These are phyloP conservation scores for Ciconia nigra DNA, from an alignment of 2,797 vertebrate genomes.

Conservation along the genomic window DNA sequence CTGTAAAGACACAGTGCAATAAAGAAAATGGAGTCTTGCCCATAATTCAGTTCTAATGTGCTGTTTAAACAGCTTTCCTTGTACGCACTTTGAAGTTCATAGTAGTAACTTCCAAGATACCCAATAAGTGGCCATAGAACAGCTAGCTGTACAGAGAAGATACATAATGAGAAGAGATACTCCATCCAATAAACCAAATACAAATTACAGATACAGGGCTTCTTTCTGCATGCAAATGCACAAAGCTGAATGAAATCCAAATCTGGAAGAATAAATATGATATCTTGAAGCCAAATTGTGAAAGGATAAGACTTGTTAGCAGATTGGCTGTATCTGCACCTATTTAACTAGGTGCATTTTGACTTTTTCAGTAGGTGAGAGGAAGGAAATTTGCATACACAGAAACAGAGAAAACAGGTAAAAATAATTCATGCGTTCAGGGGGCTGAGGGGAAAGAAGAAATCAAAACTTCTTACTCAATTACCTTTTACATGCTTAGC, in stretches of 20 bases:
- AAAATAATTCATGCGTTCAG: background rate
- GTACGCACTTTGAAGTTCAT: background rate
- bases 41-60: background rate
- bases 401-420: background rate
- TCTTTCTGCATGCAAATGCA: background rate
- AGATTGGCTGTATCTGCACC: background rate
- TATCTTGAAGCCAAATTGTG: background rate
- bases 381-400: background rate
- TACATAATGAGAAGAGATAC: background rate
- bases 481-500: background rate
- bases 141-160: background rate
- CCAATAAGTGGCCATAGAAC: background rate
- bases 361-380: background rate
- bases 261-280: background rate
- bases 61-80: background rate
- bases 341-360: background rate
- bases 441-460: background rate
- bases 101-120: background rate
- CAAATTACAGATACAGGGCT: background rate
- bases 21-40: background rate
- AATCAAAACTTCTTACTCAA: background rate
- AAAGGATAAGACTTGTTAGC: background rate
- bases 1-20: background rate
- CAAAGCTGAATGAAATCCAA: background rate
- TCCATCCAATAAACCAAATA: background rate